Base-by-base conservation (phyloP, 1,140 invertebrate genomes). In the Triops cancriformis region DNA sequence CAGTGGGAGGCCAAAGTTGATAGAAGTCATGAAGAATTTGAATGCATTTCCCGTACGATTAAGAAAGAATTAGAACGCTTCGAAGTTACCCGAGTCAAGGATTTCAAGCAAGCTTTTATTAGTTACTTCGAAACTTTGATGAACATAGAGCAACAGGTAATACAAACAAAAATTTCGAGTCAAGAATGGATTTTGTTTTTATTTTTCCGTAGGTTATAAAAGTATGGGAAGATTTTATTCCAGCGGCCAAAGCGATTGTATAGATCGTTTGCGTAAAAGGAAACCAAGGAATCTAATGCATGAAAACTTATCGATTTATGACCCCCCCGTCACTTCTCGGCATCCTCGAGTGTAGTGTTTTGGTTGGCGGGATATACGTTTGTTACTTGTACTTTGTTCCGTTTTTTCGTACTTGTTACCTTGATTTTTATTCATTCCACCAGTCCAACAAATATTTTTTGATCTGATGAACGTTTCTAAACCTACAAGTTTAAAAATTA, bases 1-100 rank as follows among this genome's bases (percentile, higher is more conserved):
- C 82, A 96, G 89, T 98, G 95, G 94, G 95, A 98, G 84, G 88
- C 93, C 1, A 98, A 98, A 86, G 96, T 98, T 10, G 96, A 98
- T 82, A 89, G 95, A 80, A 94, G 95, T 10, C 94, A 98, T 84
- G 94, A 98, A 83, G 96, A 98, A 82, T 99, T 99, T 86, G 93
- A 98, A 83, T 92, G 92, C 81, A 98, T 99, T 83, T 98, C 96
- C 1, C 91, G 92, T 80, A 95, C 95, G 85, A 99, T 99, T 80
- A 96, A 98, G 83, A 93, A 93, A 78, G 98, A 99, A 86, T 89
- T 99, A 84, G 94, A 97, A 81, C 88, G 93, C 37, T 98, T 98
- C 86, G 96, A 98, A 84, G 88, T 92, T 76, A 89, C 91, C 74
- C 89, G 97, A 81, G 91, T 97, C 14, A 88, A 91, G 78, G 97